Base-by-base conservation (phyloP, 1,140 invertebrate genomes). In the Neoseiulus cucumeris region DNA sequence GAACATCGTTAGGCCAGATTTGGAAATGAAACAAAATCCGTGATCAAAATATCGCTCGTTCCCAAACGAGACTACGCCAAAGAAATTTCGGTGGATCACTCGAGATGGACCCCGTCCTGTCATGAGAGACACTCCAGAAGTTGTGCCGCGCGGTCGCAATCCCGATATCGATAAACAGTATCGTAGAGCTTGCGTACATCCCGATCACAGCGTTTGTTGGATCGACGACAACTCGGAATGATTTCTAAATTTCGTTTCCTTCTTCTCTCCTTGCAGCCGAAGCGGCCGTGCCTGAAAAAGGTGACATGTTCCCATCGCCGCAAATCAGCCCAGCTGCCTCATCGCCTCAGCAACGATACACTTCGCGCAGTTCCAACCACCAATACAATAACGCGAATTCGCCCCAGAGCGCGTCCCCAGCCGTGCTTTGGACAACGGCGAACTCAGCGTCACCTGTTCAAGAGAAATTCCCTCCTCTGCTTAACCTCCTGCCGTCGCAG, bases 261-360 rank as follows among this genome's bases (percentile, higher is more conserved):
- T 4, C 20, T 47, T 59, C 51, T 59, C 25, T 29, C 14, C 5
- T 59, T 59, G 25, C 51, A 59, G 51, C 51, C 25, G 51, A 59
- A 33, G 51, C 51, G 51, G 22, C 51, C 25, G 51, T 59, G 51
- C 51, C 51, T 12, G 51, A 59, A 33, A 59, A 59, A 9, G 51
- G 51, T 25, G 51, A 59, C 22, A 59, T 59, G 51, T 59, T 59
- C 51, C 51, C 51, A 18, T 59, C 51, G 14, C 51, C 51, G 14
- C 51, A 59, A 33, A 59, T 59, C 22, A 59, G 51, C 22, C 51
- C 51, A 1, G 51, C 51, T 1, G 51, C 51, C 2, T 20, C 51
- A 14, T 59, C 51, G 2, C 22, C 51, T 17, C 14, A 25, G 14
- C 14, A 17, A 2, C 17, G 33, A 25, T 39, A 39, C 33, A 39